A percentile compares a stretch with the other conserved stretches of the same genome.
Conservation (phyloP, 2,888 invertebrate genomes). For the Agrilus biguttatus region DNA sequence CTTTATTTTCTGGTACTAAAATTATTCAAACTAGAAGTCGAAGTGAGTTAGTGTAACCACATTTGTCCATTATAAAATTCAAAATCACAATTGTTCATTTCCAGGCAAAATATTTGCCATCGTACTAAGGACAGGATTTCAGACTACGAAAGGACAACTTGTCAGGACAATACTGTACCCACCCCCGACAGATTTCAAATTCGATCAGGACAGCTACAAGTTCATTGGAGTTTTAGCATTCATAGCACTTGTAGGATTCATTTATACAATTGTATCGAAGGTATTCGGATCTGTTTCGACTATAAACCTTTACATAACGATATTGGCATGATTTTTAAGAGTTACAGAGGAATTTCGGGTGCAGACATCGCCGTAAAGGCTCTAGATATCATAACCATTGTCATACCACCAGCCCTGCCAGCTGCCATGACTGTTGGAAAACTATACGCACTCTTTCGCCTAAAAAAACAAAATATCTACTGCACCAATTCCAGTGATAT, state of each 20-base stretch:
- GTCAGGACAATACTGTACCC: constrained; percentile 91
- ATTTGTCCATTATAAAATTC: neutral
- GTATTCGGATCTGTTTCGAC: constrained; percentile 29
- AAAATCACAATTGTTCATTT: neutral
- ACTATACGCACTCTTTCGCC: constrained; percentile 75
- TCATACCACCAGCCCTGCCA: constrained; percentile 87
- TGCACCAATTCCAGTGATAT: constrained; percentile 90
- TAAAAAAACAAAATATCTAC: constrained; percentile 63
- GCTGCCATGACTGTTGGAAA: constrained; percentile 95
- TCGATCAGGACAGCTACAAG: constrained; percentile 85
- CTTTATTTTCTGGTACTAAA: constrained; percentile 79
- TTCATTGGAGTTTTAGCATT: constrained; percentile 69
- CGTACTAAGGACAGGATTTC: constrained; percentile 75
- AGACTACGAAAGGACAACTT: constrained; percentile 74
- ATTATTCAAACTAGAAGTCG: constrained; percentile 83
- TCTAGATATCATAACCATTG: constrained; percentile 85
- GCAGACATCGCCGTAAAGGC: constrained; percentile 64
- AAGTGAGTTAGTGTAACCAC: constrained; percentile 36
- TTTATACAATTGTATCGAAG: constrained; percentile 80
- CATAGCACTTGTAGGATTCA: constrained; percentile 68
- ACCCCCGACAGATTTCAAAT: constrained; percentile 91
- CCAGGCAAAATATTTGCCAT: constrained; percentile 37
- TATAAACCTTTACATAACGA: neutral
- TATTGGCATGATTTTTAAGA: constrained; percentile 28
- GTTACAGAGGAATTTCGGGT: constrained; percentile 41